Percentiles rank a stretch among this genome's conserved stretches.
These are phyloP conservation scores for Drosophila orosa DNA, from an alignment of 1,140 invertebrate genomes.

Conservation along the genomic window DNA sequence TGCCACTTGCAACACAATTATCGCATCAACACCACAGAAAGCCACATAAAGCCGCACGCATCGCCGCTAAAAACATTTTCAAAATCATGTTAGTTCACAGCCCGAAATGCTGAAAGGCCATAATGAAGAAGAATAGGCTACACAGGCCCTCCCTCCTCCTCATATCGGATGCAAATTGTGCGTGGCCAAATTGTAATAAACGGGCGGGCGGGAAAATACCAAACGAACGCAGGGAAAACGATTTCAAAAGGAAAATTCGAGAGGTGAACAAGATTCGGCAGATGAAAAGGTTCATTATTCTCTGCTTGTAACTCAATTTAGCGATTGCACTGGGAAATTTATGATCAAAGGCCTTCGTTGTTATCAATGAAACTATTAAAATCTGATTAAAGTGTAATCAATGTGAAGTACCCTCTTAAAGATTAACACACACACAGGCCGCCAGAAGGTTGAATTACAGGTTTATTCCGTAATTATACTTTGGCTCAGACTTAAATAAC, in stretches of 20 bases:
- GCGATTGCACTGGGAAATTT: conserved; percentile 18
- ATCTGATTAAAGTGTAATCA: conserved; percentile 19
- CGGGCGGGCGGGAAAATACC: conserved; percentile 27
- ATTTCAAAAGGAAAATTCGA: conserved; percentile 4
- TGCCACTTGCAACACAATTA: conserved; percentile 63
- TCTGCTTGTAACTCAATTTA: background rate
- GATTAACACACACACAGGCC: conserved; percentile 5
- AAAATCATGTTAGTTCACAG: conserved; percentile 33
- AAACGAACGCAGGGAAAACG: conserved; percentile 11
- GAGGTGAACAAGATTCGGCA: conserved; percentile 7
- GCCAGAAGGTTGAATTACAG: conserved; percentile 2
- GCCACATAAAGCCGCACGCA: conserved; percentile 38
- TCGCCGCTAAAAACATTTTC: conserved; percentile 54
- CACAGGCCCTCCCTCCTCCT: conserved; percentile 2
- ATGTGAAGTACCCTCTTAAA: conserved; percentile 11
- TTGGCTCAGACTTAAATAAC: background rate
- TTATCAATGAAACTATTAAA: conserved; percentile 25
- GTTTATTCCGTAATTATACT: conserved; percentile 9
- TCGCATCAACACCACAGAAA: conserved; percentile 34
- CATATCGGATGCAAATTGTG: conserved; percentile 65
- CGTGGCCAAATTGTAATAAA: conserved; percentile 54
- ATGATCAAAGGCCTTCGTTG: background rate
- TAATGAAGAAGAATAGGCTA: conserved; percentile 28
- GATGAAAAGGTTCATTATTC: conserved; percentile 2
- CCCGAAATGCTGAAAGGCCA: conserved; percentile 14